phyloP scores from a whole-genome alignment of 2,113 vertebrate species.

The Lophura nycthemera region DNA sequence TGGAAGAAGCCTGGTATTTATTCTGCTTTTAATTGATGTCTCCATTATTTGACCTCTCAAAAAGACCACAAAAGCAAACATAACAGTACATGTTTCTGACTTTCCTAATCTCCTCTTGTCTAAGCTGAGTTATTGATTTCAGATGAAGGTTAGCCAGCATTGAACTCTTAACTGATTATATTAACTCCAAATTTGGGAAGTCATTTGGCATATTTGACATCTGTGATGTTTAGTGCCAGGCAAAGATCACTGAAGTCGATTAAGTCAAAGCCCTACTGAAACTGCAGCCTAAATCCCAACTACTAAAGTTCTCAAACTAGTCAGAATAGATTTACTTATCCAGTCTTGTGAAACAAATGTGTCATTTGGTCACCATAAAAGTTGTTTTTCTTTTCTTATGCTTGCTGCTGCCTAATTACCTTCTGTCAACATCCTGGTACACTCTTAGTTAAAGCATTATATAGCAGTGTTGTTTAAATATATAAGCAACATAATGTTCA shows the following conservation, averaged over 20 bases:
- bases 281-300: not conserved
- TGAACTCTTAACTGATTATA: not conserved
- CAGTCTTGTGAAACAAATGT: not conserved
- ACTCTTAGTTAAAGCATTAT: not conserved
- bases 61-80: conserved; percentile 51
- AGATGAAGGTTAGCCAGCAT: conserved; percentile 34
- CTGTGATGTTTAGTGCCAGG: not conserved
- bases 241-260: not conserved
- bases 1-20: conserved; percentile 13
- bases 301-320: not conserved
- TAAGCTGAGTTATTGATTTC: conserved; percentile 26
- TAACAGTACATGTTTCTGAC: not conserved
- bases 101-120: not conserved
- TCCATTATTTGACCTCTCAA: conserved; percentile 23
- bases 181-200: conserved; percentile 2
- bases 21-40: conserved; percentile 39
- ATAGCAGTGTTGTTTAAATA: not conserved
- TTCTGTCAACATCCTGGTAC: not conserved
- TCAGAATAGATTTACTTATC: not conserved
- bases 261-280: not conserved
- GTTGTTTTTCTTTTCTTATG: not conserved
- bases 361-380: not conserved
- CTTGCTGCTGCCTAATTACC: not conserved
- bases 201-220: not conserved
- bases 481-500: not conserved